Conservation (phyloP, 2,888 invertebrate species). For the Dilophus febrilis region DNA sequence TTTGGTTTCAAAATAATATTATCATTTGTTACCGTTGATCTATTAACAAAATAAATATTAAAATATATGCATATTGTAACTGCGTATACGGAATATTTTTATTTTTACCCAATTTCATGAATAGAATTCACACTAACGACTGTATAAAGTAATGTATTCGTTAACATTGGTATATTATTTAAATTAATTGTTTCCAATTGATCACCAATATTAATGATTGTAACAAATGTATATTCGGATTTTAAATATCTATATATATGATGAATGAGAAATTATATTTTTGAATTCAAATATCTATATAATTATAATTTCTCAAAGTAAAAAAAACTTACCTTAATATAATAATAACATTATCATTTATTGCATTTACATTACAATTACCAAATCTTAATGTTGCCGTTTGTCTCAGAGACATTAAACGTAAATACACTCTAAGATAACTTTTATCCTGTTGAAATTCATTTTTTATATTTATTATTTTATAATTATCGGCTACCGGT, state of each 20-base stretch:
- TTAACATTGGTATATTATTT: slow-evolving; percentile 15
- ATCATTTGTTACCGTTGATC: neutral
- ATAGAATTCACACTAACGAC: slow-evolving; percentile 12
- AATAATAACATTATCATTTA: slow-evolving; percentile 24
- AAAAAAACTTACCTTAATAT: slow-evolving; percentile 23
- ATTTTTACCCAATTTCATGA: too few species aligned
- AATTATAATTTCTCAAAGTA: too few species aligned
- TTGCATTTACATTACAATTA: slow-evolving; percentile 23
- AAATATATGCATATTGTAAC: too few species aligned
- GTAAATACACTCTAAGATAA: slow-evolving; percentile 40
- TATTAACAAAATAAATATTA: too few species aligned
- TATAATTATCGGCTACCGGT: slow-evolving; percentile 17
- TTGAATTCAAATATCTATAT: too few species aligned
- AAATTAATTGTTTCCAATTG: slow-evolving; percentile 26
- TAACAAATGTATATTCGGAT: slow-evolving; percentile 25
- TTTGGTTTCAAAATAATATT: neutral
- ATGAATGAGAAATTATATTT: too few species aligned
- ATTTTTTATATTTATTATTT: slow-evolving; percentile 22
- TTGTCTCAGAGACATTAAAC: slow-evolving; percentile 31
- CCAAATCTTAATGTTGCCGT: slow-evolving; percentile 25
- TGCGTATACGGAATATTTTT: too few species aligned
- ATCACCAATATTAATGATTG: slow-evolving; percentile 31
- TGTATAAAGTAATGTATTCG: slow-evolving; percentile 17
- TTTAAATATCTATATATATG: slow-evolving; percentile 16
- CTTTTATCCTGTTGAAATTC: slow-evolving; percentile 30